Base-by-base conservation (phyloP, 2,888 invertebrate genomes). In the Cryptus viduatorius region DNA sequence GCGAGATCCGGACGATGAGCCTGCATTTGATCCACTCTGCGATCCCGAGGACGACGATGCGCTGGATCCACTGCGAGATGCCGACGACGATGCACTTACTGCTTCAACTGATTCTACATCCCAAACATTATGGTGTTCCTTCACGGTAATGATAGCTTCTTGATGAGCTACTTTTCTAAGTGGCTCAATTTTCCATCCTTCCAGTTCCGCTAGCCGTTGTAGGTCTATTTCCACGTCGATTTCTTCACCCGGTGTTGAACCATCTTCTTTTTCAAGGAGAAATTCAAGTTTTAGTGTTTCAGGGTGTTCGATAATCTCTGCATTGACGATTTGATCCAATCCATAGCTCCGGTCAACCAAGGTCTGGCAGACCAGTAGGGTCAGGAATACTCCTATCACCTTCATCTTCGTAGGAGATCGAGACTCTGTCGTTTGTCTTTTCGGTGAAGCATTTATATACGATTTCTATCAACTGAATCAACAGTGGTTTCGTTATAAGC, bases 171-270 rank as follows among this genome's bases (percentile, higher is more conserved):
- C 56, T 0, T 48, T 53, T 29, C 59, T 44, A 10, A 67, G 59
- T 61, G 46, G 50, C 16, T 61, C 44, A 10, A 81, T 31, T 61
- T 77, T 56, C 84, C 84, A 84, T 73, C 84, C 81, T 84, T 84
- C 73, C 3, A 64, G 31, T 42, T 68, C 56, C 1, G 78, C 81
- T 14, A 84, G 73, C 2, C 24, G 19, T 65, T 73, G 48, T 4
- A 81, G 14, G 19, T 84, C 78, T 44, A 84, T 84, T 56, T 78
- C 73, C 16, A 84, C 56, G 24, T 56, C 80, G 4, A 84, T 65
- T 46, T 24, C 64, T 53, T 53, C 29, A 24, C 37, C 67, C 19
- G 0, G 16, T 31, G 44, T 19, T 1, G 61, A 61, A 29, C 78
- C 4, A 61, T 73, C 31, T 78, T 59, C n/a, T 77, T 80, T 50